Base-by-base conservation (phyloP, 2,888 invertebrate genomes). In the Theristus sp. region DNA sequence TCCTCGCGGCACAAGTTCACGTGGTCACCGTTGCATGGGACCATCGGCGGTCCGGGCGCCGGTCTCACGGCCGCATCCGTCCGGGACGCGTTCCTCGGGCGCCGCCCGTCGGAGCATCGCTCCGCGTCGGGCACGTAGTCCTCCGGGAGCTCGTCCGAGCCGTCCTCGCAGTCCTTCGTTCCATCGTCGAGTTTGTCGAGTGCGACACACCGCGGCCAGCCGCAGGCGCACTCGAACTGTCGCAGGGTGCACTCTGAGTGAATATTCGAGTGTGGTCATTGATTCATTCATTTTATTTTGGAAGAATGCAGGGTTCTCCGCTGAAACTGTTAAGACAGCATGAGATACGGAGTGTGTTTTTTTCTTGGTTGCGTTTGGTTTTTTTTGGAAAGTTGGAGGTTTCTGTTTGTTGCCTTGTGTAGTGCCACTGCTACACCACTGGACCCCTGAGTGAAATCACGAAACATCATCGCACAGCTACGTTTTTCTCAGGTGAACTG, bases 141-240 rank as follows among this genome's bases (percentile, higher is more conserved):
- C 38, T 38, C 17, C 17, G 10, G 10, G 10, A 3, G 2, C 25
- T 78, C 78, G 67, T 78, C 77, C 2, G 75, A 75, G 46, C 76
- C 77, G 67, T 78, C 78, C 25, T 68, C 65, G 66, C 78, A 78
- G 67, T 78, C 73, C 54, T 68, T 68, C 28, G 67, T 66, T 56
- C 77, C 77, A 67, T 78, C 73, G 58, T 73, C 72, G 62, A 75
- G 74, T 63, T 69, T 65, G 30, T 66, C 66, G 53, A 65, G 61
- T 56, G 69, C 70, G 60, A 78, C 69, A 66, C 78, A 78, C 55
- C 73, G 68, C 38, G 76, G 76, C 56, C 68, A 66, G 17, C 78
- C 78, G 67, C 78, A 78, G 27, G 70, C 64, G 65, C 78, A 78
- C 61, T 73, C 71, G 63, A 74, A 74, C 67, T 78, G 75, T 60